Evolutionary conservation across 1,140 invertebrate genomes (phyloP).

Genomic region (Cherax quadricarinatus): DNA sequence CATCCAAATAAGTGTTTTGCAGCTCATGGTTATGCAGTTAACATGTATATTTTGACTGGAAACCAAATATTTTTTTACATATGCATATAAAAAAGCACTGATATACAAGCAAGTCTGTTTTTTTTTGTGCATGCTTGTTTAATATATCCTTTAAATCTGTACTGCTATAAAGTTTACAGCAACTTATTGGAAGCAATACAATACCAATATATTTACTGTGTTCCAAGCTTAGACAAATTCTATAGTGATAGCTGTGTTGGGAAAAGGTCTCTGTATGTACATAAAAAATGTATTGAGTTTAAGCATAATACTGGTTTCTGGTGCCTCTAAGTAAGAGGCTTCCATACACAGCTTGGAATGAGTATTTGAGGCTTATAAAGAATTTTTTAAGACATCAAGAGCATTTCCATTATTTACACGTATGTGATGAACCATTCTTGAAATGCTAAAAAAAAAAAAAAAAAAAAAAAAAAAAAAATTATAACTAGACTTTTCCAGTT

Average conservation of each 20-base stretch:
- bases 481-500: not conserved
- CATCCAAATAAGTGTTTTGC: not conserved
- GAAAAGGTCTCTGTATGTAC: not conserved
- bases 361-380: conserved; percentile 29
- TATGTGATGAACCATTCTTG: not conserved
- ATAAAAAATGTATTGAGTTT: not conserved
- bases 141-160: not conserved
- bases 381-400: conserved; percentile 12
- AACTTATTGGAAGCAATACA: conserved; percentile 35
- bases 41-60: not conserved
- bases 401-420: conserved; percentile 16
- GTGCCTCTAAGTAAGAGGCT: not conserved
- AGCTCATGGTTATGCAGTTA: no score
- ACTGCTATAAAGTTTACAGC: conserved; percentile 14
- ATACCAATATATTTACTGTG: conserved; percentile 1
- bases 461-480: conserved; percentile 13
- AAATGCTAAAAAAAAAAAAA: conserved; percentile 24
- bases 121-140: not conserved
- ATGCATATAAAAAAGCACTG: not conserved
- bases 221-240: not conserved
- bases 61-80: not conserved
- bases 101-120: not conserved
- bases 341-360: conserved; percentile 30
- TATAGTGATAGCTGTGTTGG: not conserved
- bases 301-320: conserved; percentile 32